Evolutionary conservation across 30 jellyfish, hydroid and myxozoan species (phyloP), one percentile per base, ranked within the genome.

Genomic region (Cassiopea xamachana): DNA sequence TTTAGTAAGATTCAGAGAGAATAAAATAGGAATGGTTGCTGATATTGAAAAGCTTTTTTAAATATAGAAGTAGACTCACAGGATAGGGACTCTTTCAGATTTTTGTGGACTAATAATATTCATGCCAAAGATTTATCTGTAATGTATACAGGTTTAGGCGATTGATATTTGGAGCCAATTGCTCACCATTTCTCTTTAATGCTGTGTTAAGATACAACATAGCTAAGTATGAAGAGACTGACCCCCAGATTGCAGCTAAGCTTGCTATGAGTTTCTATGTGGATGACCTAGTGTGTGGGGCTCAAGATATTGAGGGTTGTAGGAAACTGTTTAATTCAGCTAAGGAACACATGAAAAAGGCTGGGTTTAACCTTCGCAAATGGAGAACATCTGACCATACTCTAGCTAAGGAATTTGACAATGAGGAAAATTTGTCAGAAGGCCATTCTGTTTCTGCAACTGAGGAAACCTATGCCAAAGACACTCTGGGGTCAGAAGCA

Each of bases 271-370:
- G 73, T 62, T 60, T 85, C 39, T 80, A 50, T 59, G 96, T 71
- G 4, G 96, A 92, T 69, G 98, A 85, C 83, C 71, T 92, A 18
- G 80, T 79, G 17, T 17, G 68, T 43, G 95, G 97, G 17, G 55
- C 95, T 7, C 46, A 68, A 2, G 85, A 75, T 69, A 46, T 16
- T 1, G 88, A 84, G 15, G 89, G 77, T 48, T 95, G 82, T 55
- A 69, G 59, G 71, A 60, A 64, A 47, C 60, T 74, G 16, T 80
- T 61, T 43, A 82, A 58, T 45, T 15, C 87, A 16, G 86, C 94
- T 10, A 91, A 46, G 46, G 79, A 68, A 13, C 67, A 68, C 7
- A 74, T 76, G 75, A 69, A 69, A 50, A 86, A 48, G n/a, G 97
- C 88, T 16, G 94, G 97, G 8, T 60, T 89, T 44, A 74, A 75